phyloP scores from a whole-genome alignment of 2,797 vertebrate species.

The Numenius phaeopus region DNA sequence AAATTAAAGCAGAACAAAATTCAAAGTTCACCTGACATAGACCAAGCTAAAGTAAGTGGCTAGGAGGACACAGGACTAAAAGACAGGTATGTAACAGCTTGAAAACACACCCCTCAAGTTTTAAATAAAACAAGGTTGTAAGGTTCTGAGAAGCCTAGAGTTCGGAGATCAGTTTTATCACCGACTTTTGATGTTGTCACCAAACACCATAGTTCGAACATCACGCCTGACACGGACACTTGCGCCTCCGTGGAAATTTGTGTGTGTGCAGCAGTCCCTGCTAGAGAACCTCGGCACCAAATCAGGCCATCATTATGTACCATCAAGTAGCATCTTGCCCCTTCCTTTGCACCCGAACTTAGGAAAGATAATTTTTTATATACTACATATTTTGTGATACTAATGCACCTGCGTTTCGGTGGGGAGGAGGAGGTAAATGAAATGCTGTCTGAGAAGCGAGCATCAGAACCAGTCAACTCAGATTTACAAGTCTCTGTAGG shows the following conservation, averaged over 20 bases:
- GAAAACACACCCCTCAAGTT: background rate
- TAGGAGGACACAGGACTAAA: background rate
- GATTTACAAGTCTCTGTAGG: background rate
- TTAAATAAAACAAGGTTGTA: background rate
- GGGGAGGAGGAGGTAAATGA: background rate
- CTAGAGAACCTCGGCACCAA: background rate
- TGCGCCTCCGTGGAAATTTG: fast-evolving
- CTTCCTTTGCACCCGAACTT: background rate
- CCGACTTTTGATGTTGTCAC: background rate
- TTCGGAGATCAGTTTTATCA: background rate
- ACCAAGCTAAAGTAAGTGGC: background rate
- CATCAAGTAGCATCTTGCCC: background rate
- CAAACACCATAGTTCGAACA: background rate
- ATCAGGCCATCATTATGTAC: background rate
- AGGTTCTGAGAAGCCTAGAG: background rate
- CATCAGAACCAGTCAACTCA: background rate
- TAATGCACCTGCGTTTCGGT: background rate
- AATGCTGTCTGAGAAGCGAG: background rate
- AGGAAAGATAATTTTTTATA: background rate
- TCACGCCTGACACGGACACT: background rate
- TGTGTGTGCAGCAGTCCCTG: fast-evolving
- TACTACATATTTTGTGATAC: background rate
- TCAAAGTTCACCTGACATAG: background rate
- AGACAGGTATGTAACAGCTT: background rate
- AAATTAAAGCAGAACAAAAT: slow-evolving; percentile 29